Conservation (phyloP, 2,888 invertebrate genomes). For the Phalera bucephala region DNA sequence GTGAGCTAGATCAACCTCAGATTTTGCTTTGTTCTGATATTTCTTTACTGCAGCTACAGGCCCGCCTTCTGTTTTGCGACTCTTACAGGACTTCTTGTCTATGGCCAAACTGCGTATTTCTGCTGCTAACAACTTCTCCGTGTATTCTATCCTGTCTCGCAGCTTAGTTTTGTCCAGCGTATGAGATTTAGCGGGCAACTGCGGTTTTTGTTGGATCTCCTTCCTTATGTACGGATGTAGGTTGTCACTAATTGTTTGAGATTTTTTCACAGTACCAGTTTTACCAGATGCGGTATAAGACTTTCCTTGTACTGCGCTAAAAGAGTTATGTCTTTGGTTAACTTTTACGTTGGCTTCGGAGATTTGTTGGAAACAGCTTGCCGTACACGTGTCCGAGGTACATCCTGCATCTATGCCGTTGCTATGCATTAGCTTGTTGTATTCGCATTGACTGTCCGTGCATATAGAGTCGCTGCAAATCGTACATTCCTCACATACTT, state of each 20-base stretch:
- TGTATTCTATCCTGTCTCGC: conserved; percentile 75
- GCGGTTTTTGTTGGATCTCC: conserved; percentile 64
- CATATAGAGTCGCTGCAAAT: conserved; percentile 79
- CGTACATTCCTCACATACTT: conserved; percentile 76
- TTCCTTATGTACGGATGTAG: conserved; percentile 80
- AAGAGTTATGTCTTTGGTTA: conserved; percentile 74
- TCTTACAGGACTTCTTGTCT: conserved; percentile 67
- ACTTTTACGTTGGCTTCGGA: conserved; percentile 57
- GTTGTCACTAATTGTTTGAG: conserved; percentile 72
- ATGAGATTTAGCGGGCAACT: conserved; percentile 44
- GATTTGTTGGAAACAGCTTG: conserved; percentile 68
- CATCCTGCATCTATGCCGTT: conserved; percentile 71
- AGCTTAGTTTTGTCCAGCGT: conserved; percentile 58
- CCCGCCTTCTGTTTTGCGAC: conserved; percentile 50
- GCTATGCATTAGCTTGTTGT: conserved; percentile 72
- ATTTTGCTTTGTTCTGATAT: conserved; percentile 80
- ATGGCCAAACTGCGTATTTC: conserved; percentile 72
- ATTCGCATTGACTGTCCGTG: conserved; percentile 78
- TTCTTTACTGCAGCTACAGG: conserved; percentile 53
- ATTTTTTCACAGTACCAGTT: conserved; percentile 66
- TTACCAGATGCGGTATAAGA: conserved; percentile 55
- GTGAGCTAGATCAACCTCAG: conserved; percentile 83
- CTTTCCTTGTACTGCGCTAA: conserved; percentile 73
- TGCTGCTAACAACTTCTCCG: conserved; percentile 75
- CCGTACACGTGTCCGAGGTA: conserved; percentile 70